Evolutionary conservation across 2,113 vertebrate genomes (phyloP).

Genomic region (Gymnogyps californianus): DNA sequence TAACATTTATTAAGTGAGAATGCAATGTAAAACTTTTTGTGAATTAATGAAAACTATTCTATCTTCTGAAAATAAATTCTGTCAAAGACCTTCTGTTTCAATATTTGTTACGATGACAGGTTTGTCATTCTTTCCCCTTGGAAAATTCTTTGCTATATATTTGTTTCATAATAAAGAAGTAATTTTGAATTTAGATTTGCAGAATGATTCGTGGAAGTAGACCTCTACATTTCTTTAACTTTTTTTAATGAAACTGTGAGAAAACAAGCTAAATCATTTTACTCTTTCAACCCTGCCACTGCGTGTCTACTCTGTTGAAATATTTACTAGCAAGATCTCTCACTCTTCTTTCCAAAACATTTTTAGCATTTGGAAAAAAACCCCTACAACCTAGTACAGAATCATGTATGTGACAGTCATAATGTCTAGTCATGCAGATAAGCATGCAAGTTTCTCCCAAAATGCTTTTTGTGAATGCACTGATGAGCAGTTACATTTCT

Average conservation of each 20-base stretch:
- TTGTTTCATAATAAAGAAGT: background rate
- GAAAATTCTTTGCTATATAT: background rate
- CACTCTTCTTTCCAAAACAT: background rate
- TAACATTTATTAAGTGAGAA: background rate
- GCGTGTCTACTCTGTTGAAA: background rate
- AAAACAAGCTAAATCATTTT: background rate
- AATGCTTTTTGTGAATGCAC: background rate
- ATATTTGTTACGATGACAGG: background rate
- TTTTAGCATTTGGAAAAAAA: background rate
- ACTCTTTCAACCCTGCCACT: background rate
- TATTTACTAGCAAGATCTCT: background rate
- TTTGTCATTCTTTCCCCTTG: background rate
- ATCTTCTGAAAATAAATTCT: background rate
- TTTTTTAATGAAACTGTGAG: background rate
- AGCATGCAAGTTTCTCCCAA: background rate
- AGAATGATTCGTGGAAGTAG: background rate
- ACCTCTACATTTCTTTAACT: background rate
- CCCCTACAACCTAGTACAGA: background rate
- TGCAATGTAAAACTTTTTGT: background rate
- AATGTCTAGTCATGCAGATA: background rate
- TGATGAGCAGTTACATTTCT: background rate
- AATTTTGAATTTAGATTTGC: background rate
- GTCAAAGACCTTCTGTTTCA: background rate
- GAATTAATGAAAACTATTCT: background rate
- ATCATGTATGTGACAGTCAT: background rate